phyloP scores from a whole-genome alignment of 2,797 vertebrate genomes.

The Anguilla anguilla region DNA sequence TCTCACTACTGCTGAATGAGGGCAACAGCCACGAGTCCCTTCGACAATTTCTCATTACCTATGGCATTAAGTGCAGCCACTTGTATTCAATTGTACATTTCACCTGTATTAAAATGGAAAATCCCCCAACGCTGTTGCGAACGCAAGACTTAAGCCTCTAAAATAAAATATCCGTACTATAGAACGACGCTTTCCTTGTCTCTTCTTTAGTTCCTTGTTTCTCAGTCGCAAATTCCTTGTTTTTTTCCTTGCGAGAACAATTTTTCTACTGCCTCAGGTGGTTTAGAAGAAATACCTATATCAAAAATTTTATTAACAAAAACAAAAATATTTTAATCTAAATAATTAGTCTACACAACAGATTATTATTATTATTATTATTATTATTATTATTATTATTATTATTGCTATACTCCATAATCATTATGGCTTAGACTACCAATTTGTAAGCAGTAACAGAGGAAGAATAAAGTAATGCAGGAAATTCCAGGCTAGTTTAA shows the following conservation, averaged over 20 bases:
- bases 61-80: background rate
- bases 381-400: background rate
- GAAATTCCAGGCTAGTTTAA: no score
- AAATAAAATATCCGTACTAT: background rate
- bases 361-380: background rate
- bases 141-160: background rate
- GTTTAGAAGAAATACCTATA: no score
- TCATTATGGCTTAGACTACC: background rate
- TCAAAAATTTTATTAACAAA: no score
- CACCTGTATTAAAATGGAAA: background rate
- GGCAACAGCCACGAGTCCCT: background rate
- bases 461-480: background rate
- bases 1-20: slow-evolving; percentile 22
- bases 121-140: background rate
- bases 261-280: no score
- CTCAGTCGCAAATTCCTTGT: background rate
- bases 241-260: background rate
- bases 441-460: background rate
- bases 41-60: background rate
- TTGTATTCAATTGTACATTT: background rate
- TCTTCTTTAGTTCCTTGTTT: background rate
- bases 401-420: background rate
- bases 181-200: background rate
- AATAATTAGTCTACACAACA: background rate
- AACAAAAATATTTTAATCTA: background rate